phyloP scores from a whole-genome alignment of 2,113 vertebrate genomes.

The Danionella cerebrum region DNA sequence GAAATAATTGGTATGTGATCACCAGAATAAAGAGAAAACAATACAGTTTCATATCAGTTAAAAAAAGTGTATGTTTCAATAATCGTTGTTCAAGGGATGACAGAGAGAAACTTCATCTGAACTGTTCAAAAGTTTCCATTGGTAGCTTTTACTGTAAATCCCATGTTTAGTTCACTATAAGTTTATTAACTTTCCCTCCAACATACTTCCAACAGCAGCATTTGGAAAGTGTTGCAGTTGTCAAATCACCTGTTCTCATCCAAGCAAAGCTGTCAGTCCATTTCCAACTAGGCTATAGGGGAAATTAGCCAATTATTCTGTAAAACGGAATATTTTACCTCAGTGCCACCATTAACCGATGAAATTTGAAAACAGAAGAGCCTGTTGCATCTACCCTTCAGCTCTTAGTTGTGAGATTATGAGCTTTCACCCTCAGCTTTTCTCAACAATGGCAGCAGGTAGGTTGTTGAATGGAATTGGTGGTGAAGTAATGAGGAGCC shows the following conservation, averaged over 20 bases:
- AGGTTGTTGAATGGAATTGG: background rate
- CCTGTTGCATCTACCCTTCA: background rate
- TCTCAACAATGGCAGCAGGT: background rate
- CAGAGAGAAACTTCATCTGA: too few species aligned
- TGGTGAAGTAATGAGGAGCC: slow-evolving; percentile 29
- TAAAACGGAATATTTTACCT: slow-evolving; percentile 30
- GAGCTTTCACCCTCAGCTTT: background rate
- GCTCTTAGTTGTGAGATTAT: slow-evolving; percentile 6
- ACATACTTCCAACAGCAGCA: background rate
- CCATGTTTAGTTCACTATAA: background rate
- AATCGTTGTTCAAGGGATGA: too few species aligned
- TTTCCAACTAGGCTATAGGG: slow-evolving; percentile 25
- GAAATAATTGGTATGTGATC: too few species aligned
- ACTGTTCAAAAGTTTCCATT: too few species aligned
- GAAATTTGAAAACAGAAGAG: slow-evolving; percentile 4
- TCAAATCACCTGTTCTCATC: slow-evolving; percentile 28
- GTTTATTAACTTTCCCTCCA: background rate
- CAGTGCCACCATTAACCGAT: slow-evolving; percentile 4
- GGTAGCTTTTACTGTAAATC: too few species aligned
- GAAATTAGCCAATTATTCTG: slow-evolving; percentile 28
- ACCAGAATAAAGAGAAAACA: too few species aligned
- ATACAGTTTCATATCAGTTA: too few species aligned
- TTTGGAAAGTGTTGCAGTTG: slow-evolving; percentile 18
- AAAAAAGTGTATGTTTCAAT: too few species aligned
- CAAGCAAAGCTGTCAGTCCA: slow-evolving; percentile 28